Base-by-base conservation (phyloP, 2,797 vertebrate species). In the Enteromius unitaeniatus region DNA sequence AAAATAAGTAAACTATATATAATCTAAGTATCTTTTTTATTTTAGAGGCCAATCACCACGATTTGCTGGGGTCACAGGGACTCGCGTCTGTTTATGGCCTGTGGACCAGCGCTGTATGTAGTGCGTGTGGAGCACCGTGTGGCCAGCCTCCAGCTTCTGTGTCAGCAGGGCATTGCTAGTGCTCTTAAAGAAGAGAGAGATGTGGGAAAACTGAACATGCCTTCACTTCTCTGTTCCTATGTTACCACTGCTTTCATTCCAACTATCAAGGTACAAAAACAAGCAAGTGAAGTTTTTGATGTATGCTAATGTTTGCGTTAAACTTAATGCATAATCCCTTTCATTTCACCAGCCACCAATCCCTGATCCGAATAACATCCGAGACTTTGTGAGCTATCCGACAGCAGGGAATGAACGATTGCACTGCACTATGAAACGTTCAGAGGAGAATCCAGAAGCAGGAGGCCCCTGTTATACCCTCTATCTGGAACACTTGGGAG, bases 11-110 rank as follows among this genome's bases (percentile, higher is more conserved):
- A 49, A 23, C 21, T 64, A 0, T 37, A 64, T 60, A 73, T 70
- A 6, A 42, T 67, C 1, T 34, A 15, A 42, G 40, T 19, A 45
- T 86, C 28, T 69, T 72, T 14, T 45, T 84, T 58, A 55, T 86
- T 87, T 40, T 93, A 99, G 98, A 96, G 98, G 81, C 96, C 97
- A 82, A 98, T 99, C 90, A 97, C 97, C 83, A 98, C 98, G 0
- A 97, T 99, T 89, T 99, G 98, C 92, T 99, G 98, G 98, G 98
- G 98, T 86, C 98, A 99, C 93, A 94, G 97, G 87, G 98, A 99
- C 89, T 97, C 97, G 0, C 95, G 98, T 17, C 94, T 99, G 87
- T 96, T 99, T 91, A 93, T 99, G 94, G 97, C 98, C 0, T 99
- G 97, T 0, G 98, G 98, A 10, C 96, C 97, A 0, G 97, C 96